These are phyloP conservation scores for Eurystomus gularis DNA, from an alignment of 2,113 vertebrate species.

Conservation along the genomic window DNA sequence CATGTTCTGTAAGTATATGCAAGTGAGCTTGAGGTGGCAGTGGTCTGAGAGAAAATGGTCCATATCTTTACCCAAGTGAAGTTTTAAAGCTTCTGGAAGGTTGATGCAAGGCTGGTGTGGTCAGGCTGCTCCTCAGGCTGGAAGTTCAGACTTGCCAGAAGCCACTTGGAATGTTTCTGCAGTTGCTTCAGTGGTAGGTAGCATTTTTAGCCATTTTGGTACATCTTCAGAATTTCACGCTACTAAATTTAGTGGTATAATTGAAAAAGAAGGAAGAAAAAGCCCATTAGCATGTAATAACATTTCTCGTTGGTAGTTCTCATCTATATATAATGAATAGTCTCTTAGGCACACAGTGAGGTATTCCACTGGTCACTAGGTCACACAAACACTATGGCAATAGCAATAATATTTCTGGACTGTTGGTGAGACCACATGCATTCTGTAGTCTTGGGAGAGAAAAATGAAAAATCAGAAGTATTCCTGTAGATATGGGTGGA, in stretches of 20 bases:
- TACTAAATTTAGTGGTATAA: neutral
- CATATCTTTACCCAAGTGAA: neutral
- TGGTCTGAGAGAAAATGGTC: neutral
- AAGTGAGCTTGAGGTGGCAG: neutral
- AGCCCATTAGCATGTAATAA: neutral
- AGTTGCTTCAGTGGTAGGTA: neutral
- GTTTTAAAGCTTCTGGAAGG: neutral
- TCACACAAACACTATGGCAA: neutral
- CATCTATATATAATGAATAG: fast-evolving
- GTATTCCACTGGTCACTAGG: neutral
- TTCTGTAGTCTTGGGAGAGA: neutral
- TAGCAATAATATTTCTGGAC: neutral
- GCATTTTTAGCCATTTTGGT: neutral
- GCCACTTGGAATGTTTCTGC: neutral
- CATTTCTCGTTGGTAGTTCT: neutral
- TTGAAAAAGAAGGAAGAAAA: neutral
- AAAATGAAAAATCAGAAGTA: neutral
- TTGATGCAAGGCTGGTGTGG: neutral
- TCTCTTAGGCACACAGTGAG: neutral
- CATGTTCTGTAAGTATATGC: neutral
- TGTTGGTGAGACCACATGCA: neutral
- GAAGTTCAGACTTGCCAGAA: neutral
- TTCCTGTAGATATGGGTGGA: neutral
- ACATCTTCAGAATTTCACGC: neutral
- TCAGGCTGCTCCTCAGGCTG: neutral